Conservation (phyloP, 1,140 invertebrate genomes). For the Magallana ariakensis region DNA sequence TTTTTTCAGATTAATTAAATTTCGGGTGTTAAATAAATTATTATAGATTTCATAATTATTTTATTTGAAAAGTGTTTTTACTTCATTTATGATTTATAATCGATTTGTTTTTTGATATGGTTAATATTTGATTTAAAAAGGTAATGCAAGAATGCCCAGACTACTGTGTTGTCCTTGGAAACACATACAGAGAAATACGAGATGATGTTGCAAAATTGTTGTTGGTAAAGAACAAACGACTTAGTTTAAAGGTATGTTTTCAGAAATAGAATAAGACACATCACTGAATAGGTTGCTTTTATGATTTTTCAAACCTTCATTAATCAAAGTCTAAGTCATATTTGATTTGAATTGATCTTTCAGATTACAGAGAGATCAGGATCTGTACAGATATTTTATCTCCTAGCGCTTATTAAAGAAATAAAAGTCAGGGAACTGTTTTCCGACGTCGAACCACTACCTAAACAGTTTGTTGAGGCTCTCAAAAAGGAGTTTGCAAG, state of each 20-base stretch:
- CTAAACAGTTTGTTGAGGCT: not conserved
- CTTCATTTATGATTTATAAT: too few species aligned
- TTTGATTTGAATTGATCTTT: not conserved
- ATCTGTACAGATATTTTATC: not conserved
- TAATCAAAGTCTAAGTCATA: too few species aligned
- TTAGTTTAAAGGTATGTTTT: not conserved
- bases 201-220: not conserved
- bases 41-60: too few species aligned
- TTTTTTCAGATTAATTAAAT: too few species aligned
- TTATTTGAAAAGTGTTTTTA: too few species aligned
- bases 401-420: not conserved
- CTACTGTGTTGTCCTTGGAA: slow-evolving; percentile 59
- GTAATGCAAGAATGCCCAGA: slow-evolving; percentile 48
- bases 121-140: not conserved
- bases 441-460: not conserved
- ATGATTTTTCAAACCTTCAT: too few species aligned
- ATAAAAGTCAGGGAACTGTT: not conserved
- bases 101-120: too few species aligned
- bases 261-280: too few species aligned
- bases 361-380: not conserved
- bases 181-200: slow-evolving; percentile 52
- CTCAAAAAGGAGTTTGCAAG: not conserved
- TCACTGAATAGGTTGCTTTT: too few species aligned
- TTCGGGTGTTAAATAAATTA: too few species aligned
- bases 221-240: not conserved